Conservation (phyloP, 1,140 invertebrate species). For the Zaprionus vittiger region DNA sequence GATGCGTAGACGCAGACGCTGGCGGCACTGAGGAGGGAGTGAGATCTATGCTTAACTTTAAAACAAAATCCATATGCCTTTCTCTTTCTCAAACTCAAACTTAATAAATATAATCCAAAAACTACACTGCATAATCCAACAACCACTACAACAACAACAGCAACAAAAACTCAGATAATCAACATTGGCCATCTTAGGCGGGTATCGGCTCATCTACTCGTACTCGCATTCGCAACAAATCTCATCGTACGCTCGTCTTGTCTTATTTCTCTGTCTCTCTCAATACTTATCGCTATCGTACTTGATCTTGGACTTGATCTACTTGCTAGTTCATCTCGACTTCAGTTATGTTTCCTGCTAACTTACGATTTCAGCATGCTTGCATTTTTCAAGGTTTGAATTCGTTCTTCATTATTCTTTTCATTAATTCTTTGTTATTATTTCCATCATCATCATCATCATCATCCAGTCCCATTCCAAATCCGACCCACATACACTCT, state of each 20-base stretch:
- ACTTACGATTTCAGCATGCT: conserved; percentile 59
- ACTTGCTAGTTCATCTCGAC: conserved; percentile 50
- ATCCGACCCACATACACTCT: conserved; percentile 21
- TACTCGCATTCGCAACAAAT: conserved; percentile 41
- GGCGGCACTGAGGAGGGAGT: conserved; percentile 50
- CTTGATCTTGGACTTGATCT: conserved; percentile 39
- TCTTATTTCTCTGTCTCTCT: conserved; percentile 33
- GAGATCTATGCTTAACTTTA: conserved; percentile 70
- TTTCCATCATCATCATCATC: conserved; percentile 16
- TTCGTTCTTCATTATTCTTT: conserved; percentile 13
- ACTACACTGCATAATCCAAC: conserved; percentile 17
- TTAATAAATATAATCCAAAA: conserved; percentile 73
- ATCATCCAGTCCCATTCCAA: conserved; percentile 31
- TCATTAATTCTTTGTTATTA: not conserved
- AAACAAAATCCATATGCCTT: conserved; percentile 55
- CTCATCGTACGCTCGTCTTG: conserved; percentile 50
- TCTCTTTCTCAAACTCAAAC: conserved; percentile 45
- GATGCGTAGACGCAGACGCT: conserved; percentile 57
- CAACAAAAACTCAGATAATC: conserved; percentile 1
- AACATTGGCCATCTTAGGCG: not conserved
- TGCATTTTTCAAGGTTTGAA: conserved; percentile 30
- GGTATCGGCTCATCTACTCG: conserved; percentile 22
- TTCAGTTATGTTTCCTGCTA: conserved; percentile 40
- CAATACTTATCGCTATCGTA: conserved; percentile 21
- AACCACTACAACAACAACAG: conserved; percentile 32